These are phyloP conservation scores for Tethya wilhelma DNA, from an alignment of 37 sponge, comb jelly and placozoan species.

Conservation along the genomic window DNA sequence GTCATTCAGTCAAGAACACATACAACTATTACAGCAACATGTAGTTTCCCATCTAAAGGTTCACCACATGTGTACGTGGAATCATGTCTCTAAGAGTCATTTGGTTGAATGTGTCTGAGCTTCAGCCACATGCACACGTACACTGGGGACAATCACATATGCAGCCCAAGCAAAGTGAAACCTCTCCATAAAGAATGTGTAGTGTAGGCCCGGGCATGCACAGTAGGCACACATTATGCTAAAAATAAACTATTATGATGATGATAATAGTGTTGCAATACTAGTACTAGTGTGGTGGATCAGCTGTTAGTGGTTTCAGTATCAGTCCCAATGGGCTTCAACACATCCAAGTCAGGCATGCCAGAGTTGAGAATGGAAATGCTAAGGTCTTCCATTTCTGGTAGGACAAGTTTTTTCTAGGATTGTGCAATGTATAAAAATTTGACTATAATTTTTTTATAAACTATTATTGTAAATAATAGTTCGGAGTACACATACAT, in stretches of 20 bases:
- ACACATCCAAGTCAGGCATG: constrained; percentile 65
- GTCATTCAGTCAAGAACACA: no score
- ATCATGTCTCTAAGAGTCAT: neutral
- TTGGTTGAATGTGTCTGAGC: no score
- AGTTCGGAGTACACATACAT: neutral
- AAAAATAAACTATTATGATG: no score
- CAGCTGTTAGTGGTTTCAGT: neutral
- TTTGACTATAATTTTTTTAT: neutral
- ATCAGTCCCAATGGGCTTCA: constrained; percentile 10
- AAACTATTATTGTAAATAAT: neutral
- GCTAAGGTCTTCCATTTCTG: constrained; percentile 82
- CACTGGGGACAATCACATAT: no score
- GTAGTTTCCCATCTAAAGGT: no score
- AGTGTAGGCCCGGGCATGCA: no score
- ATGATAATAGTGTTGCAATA: no score
- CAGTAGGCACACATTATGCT: no score
- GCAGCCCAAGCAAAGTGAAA: no score
- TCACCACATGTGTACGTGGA: neutral
- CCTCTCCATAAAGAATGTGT: no score
- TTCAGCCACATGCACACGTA: no score
- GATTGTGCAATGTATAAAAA: neutral
- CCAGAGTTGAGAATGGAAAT: constrained; percentile 78
- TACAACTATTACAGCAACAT: no score
- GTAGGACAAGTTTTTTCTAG: constrained; percentile 78
- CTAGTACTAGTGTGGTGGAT: neutral